Evolutionary conservation across 2,113 vertebrate genomes (phyloP), one percentile per base, ranked within the genome.

Genomic region (Zingel zingel): DNA sequence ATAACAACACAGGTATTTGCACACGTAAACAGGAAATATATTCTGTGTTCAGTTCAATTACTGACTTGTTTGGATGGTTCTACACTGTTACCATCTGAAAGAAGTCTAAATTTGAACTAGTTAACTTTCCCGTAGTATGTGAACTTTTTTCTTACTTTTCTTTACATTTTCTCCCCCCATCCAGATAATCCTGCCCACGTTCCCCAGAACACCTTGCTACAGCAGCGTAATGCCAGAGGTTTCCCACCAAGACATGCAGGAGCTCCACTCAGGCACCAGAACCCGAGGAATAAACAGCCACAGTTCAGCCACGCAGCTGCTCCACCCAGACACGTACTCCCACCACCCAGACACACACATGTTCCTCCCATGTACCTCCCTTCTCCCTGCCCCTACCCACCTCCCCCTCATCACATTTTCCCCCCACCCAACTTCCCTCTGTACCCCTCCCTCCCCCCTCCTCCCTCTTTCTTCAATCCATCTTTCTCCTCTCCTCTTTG

Each of bases 321-420:
- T 5, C 56, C 69, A 30, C 68, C 66, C 4, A 51, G 39, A 62
- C 70, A 69, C 75, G 6, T 39, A 4, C 36, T 57, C 67, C 45
- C 67, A 8, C 25, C 74, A 6, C 43, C 54, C 0, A 27, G 25
- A 77, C 84, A 85, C 48, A 47, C 62, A 3, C 2, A 84, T 11
- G 12, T 68, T 12, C 72, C 76, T 18, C 61, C 84, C 27, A 23
- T 81, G 62, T 87, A 89, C 87, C 61, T 79, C 16, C 87, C 84
- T 36, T 83, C 89, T 63, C 88, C 84, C 19, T 93, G 81, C 39
- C 86, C 74, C 13, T 93, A 88, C 61, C 89, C 86, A 25, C 89
- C 81, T 5, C 89, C 84, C 1, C 82, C 78, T 6, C 61, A 43
- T 71, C 85, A 67, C 27, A 56, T 54, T 15, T 91, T 83, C 9